phyloP scores from a whole-genome alignment of 2,888 invertebrate genomes.

The Gryllus longicercus region DNA sequence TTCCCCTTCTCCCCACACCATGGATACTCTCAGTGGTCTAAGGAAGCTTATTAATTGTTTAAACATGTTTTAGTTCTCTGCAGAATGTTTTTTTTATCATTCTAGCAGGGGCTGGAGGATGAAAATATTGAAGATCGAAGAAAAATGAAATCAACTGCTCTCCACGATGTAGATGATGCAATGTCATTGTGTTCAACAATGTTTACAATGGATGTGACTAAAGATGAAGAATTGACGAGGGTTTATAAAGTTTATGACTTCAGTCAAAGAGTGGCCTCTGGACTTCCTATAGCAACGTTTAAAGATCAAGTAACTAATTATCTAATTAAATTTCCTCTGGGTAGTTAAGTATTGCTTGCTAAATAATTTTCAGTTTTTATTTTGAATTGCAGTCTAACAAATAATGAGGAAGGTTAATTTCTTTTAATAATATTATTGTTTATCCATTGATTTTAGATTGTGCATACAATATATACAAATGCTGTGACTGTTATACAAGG shows the following conservation, averaged over 20 bases:
- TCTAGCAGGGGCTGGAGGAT: not conserved
- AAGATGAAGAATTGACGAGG: slow-evolving; percentile 40
- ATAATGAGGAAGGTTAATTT: not conserved
- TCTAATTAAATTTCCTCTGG: too few species aligned
- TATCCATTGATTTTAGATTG: slow-evolving; percentile 53
- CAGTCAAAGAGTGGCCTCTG: slow-evolving; percentile 40
- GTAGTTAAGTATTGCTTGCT: too few species aligned
- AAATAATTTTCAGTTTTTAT: too few species aligned
- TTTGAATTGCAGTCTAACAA: too few species aligned
- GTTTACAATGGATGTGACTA: slow-evolving; percentile 37
- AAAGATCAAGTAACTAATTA: slow-evolving; percentile 38
- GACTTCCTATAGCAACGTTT: slow-evolving; percentile 42
- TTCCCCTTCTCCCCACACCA: too few species aligned
- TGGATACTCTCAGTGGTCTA: too few species aligned
- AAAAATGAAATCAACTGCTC: not conserved
- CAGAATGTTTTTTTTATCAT: not conserved
- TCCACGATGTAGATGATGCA: slow-evolving; percentile 37
- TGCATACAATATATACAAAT: slow-evolving; percentile 63
- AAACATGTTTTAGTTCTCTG: too few species aligned
- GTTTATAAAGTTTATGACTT: slow-evolving; percentile 47
- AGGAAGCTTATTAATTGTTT: too few species aligned
- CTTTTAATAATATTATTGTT: not conserved
- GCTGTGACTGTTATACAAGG: slow-evolving; percentile 84
- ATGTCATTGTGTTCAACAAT: slow-evolving; percentile 41
- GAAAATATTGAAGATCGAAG: not conserved